A percentile compares a stretch with the other conserved stretches of the same genome.
Evolutionary conservation across 2,113 vertebrate species (phyloP).

Genomic region (Xiphophorus couchianus): DNA sequence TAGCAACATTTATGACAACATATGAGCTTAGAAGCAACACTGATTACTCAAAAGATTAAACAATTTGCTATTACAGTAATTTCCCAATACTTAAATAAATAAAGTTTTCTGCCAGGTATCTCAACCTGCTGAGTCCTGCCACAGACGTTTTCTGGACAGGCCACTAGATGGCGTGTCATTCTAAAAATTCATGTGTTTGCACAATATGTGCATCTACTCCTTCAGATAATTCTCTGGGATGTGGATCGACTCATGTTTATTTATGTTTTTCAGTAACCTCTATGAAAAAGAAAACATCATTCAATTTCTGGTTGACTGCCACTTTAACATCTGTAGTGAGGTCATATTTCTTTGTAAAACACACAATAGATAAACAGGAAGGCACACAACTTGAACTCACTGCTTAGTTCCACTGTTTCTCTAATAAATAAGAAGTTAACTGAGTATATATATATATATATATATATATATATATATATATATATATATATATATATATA

Average conservation of each 20-base stretch:
- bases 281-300: background rate
- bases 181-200: background rate
- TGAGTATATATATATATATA: conserved; percentile 6
- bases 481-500: too few relatives aligned
- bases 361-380: background rate
- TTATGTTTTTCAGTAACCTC: background rate
- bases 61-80: background rate
- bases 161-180: conserved; percentile 50
- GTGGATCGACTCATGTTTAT: too few relatives aligned
- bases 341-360: background rate
- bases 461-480: too few relatives aligned
- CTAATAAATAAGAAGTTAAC: conserved; percentile 2
- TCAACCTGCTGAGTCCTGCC: background rate
- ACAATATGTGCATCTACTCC: background rate
- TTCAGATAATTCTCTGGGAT: background rate
- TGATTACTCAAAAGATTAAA: conserved; percentile 6
- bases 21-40: conserved; percentile 6
- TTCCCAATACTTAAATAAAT: conserved; percentile 19
- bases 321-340: background rate
- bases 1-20: conserved; percentile 24
- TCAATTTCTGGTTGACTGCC: background rate
- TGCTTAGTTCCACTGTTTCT: background rate
- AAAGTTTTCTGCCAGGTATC: background rate
- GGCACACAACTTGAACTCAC: background rate
- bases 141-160: background rate